A percentile compares a stretch with the other conserved stretches of the same genome.
Evolutionary conservation across 2,888 invertebrate species (phyloP).

Genomic region (Ophion ellenae): DNA sequence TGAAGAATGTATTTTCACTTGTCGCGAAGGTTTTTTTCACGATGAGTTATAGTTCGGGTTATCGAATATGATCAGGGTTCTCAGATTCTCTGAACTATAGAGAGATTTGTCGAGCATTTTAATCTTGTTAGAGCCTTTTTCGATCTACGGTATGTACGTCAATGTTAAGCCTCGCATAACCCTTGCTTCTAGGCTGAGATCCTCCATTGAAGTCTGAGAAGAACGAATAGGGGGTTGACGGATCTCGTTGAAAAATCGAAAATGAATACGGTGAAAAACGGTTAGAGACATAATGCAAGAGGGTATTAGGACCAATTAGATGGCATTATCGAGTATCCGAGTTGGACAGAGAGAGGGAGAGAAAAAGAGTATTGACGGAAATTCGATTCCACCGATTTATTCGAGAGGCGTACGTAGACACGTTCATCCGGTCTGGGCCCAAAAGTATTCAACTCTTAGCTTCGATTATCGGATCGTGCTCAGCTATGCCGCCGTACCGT

Average conservation of each 20-base stretch:
- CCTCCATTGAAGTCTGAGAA: conserved; percentile 30
- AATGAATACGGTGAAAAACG: conserved; percentile 59
- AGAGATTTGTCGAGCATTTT: conserved; percentile 54
- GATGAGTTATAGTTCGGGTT: conserved; percentile 12
- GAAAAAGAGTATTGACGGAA: conserved; percentile 49
- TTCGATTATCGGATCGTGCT: conserved; percentile 50
- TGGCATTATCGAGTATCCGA: conserved; percentile 63
- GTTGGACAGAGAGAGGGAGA: conserved; percentile 13
- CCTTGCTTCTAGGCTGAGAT: conserved; percentile 29
- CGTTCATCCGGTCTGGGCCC: conserved; percentile 54
- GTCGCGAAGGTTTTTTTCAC: background rate
- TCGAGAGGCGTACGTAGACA: conserved; percentile 25
- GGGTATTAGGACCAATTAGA: conserved; percentile 69
- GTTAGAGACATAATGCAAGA: conserved; percentile 60
- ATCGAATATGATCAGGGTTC: conserved; percentile 38
- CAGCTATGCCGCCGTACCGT: background rate
- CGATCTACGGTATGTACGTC: conserved; percentile 47
- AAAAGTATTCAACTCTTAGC: conserved; percentile 33
- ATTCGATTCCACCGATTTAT: conserved; percentile 58
- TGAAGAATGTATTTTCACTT: background rate
- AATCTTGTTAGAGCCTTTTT: conserved; percentile 66
- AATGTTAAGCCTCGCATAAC: conserved; percentile 54
- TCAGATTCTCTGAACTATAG: background rate
- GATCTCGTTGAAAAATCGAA: conserved; percentile 62
- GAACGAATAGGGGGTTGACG: conserved; percentile 47